phyloP scores from a whole-genome alignment of 2,888 invertebrate genomes.

The Melinopterus prodromus region DNA sequence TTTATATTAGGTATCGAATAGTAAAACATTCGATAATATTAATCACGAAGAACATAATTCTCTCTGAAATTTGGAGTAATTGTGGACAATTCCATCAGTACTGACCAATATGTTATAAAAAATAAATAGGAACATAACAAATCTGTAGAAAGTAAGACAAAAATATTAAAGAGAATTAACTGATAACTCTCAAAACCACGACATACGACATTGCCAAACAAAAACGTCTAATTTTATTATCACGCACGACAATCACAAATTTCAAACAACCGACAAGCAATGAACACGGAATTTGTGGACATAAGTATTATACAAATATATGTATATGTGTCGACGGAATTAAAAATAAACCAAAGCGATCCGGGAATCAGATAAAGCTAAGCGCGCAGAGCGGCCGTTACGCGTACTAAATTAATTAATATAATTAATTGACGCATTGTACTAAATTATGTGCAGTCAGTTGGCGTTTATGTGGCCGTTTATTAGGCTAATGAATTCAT shows the following conservation, averaged over 20 bases:
- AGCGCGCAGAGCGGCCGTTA: not conserved
- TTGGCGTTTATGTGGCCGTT: not conserved
- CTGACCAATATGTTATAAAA: no score
- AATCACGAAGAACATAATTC: no score
- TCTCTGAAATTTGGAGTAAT: no score
- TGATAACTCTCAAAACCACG: no score
- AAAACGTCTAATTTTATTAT: not conserved
- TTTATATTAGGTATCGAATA: no score
- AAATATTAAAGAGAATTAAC: no score
- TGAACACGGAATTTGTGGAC: not conserved
- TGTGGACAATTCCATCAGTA: no score
- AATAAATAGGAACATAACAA: no score
- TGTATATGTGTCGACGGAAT: not conserved
- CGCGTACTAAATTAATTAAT: not conserved
- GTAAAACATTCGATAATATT: no score
- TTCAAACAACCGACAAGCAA: not conserved
- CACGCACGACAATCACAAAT: not conserved
- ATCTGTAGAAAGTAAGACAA: no score
- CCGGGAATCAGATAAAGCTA: not conserved
- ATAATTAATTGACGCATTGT: conserved; percentile 4
- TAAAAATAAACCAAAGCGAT: conserved; percentile 4
- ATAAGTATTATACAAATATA: not conserved
- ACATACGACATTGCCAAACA: not conserved
- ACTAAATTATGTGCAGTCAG: conserved; percentile 4
- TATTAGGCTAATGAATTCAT: not conserved